A percentile compares a stretch with the other conserved stretches of the same genome.
Conservation (phyloP, 2,888 invertebrate species). For the Ophioninae sp. region DNA sequence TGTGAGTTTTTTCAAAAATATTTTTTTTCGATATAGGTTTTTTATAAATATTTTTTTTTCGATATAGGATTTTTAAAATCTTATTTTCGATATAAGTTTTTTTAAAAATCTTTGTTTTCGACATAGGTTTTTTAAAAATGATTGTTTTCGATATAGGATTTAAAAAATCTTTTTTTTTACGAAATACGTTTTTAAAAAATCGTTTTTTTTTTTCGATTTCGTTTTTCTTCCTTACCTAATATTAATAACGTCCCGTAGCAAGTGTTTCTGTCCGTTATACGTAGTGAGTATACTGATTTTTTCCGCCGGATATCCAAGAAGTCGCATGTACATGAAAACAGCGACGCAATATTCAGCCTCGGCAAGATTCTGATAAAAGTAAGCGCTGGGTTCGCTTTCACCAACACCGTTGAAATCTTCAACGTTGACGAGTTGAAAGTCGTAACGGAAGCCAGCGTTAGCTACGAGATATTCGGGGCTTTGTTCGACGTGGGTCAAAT, state of each 20-base stretch:
- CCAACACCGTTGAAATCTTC: conserved; percentile 98
- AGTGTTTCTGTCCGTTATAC: conserved; percentile 99
- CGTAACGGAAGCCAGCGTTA: conserved; percentile 95
- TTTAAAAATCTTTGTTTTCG: no score
- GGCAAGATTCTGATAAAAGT: conserved; percentile 97
- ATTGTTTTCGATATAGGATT: no score
- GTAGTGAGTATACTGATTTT: conserved; percentile 99
- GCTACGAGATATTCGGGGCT: conserved; percentile 93
- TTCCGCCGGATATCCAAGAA: conserved; percentile 97
- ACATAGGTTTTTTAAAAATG: no score
- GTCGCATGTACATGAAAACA: conserved; percentile 98
- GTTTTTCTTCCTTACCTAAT: no score
- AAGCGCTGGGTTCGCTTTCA: conserved; percentile 98
- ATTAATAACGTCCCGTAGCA: conserved; percentile 97
- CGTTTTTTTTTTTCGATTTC: no score
- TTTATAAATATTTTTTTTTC: no score
- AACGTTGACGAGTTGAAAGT: conserved; percentile 98
- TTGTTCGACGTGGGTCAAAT: conserved; percentile 93
- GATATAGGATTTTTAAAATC: no score
- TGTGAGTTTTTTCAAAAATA: no score
- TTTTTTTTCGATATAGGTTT: no score
- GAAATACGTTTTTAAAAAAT: no score
- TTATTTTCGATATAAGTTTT: no score
- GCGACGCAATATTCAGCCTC: conserved; percentile 98
- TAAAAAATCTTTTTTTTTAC: no score